Evolutionary conservation across 2,888 invertebrate species (phyloP).

Genomic region (Hirtodrosophila alboralis): DNA sequence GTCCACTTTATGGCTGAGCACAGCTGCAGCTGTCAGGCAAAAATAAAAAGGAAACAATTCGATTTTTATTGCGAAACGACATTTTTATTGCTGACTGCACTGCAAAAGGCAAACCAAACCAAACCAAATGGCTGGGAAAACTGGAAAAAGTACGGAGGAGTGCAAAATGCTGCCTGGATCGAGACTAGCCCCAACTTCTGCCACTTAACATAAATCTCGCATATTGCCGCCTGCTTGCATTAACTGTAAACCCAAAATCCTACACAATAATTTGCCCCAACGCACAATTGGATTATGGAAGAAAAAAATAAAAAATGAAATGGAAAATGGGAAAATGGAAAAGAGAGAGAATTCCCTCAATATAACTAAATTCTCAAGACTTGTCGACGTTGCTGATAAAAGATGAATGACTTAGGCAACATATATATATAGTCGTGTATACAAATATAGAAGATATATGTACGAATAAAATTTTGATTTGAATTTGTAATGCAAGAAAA

Average conservation of each 20-base stretch:
- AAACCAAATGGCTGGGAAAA: neutral
- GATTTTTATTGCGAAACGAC: constrained; percentile 59
- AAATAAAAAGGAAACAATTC: constrained; percentile 48
- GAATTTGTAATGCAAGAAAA: constrained; percentile 28
- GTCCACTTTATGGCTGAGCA: constrained; percentile 36
- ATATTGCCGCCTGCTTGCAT: constrained; percentile 44
- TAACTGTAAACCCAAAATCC: constrained; percentile 42
- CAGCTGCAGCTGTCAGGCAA: constrained; percentile 54
- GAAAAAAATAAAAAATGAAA: constrained; percentile 1
- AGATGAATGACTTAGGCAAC: constrained; percentile 38
- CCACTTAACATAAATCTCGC: constrained; percentile 69
- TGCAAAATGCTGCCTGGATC: constrained; percentile 3
- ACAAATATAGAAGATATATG: neutral
- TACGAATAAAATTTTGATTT: constrained; percentile 49
- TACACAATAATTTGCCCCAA: constrained; percentile 58
- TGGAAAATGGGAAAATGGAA: constrained; percentile 11
- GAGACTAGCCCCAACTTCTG: constrained; percentile 27
- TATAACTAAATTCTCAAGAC: constrained; percentile 11
- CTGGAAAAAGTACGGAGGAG: neutral
- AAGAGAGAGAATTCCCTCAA: neutral
- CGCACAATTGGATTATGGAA: constrained; percentile 58
- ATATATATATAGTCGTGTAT: constrained; percentile 6
- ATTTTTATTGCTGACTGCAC: constrained; percentile 60
- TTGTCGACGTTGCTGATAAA: constrained; percentile 26
- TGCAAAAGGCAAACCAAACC: constrained; percentile 8